These are phyloP conservation scores for Peromyscus aztecus DNA, from an alignment of 2,797 vertebrate genomes.

Conservation along the genomic window DNA sequence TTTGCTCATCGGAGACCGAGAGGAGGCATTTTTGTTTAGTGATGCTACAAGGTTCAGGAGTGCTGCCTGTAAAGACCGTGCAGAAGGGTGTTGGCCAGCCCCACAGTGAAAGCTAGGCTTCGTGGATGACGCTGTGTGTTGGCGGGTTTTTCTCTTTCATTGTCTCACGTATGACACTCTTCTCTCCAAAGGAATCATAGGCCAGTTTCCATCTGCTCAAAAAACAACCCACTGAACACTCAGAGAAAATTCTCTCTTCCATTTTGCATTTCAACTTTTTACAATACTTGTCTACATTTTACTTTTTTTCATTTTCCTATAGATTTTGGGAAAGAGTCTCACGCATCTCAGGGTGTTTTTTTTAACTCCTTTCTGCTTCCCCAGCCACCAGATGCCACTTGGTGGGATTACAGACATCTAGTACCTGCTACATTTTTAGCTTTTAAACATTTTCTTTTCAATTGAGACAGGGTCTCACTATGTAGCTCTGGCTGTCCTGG, in stretches of 20 bases:
- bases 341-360: neutral
- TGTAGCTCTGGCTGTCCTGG: neutral
- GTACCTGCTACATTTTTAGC: neutral
- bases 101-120: neutral
- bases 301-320: neutral
- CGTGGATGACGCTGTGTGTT: no score
- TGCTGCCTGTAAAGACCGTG: neutral
- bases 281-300: neutral
- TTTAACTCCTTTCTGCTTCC: neutral
- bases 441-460: neutral
- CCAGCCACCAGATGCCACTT: neutral
- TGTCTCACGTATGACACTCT: neutral
- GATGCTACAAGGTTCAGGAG: slow-evolving; percentile 33
- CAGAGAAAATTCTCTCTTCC: neutral
- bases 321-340: neutral
- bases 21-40: slow-evolving; percentile 63
- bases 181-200: neutral
- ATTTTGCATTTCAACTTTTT: neutral
- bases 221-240: neutral
- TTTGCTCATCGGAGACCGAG: slow-evolving; percentile 77
- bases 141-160: neutral
- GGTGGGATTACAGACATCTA: neutral
- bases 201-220: neutral
- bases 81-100: neutral
- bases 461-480: neutral